Base-by-base conservation (phyloP, 2,797 vertebrate species). In the Chelmon rostratus region DNA sequence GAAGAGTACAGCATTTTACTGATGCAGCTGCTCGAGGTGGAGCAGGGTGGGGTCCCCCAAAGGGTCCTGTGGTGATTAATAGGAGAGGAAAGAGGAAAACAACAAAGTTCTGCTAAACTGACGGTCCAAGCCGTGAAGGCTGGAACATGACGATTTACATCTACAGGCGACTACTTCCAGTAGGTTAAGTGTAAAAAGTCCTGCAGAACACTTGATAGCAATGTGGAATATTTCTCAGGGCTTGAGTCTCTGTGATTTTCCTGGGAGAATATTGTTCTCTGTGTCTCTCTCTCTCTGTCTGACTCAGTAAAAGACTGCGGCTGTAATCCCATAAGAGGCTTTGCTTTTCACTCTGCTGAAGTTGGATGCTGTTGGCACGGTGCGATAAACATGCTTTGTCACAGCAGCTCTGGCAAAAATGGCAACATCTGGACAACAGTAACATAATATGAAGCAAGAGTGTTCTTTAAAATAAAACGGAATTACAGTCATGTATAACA, bases 271-370 rank as follows among this genome's bases (percentile, higher is more conserved):
- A 33, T 8, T 66, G 56, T 68, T 15, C n/a, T n/a, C n/a, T 47
- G 44, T 65, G 5, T 64, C 16, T 47, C 63, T 49, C 40, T 46
- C 3, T 49, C 57, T 59, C 23, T 40, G 15, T 61, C 25, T 44
- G 68, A 54, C 63, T 80, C 70, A 25, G 62, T 73, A 85, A 85
- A 81, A 73, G 67, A 83, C 76, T 61, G 83, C 82, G 73, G 73
- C 84, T 88, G 69, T 84, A 87, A 88, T 84, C 85, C 70, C 50
- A 37, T 84, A 87, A 87, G 89, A 84, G 82, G 85, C 76, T 90
- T 88, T 84, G 53, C 64, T 62, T 38, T 75, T 49, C 47, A 38
- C 63, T 77, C 71, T 75, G 53, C 66, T 63, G 52, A 56, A 58
- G 62, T 58, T 69, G 69, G 50, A 69, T 33, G 52, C 28, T 61